Base-by-base conservation (phyloP, 2,888 invertebrate genomes). In the Vanessa cardui region DNA sequence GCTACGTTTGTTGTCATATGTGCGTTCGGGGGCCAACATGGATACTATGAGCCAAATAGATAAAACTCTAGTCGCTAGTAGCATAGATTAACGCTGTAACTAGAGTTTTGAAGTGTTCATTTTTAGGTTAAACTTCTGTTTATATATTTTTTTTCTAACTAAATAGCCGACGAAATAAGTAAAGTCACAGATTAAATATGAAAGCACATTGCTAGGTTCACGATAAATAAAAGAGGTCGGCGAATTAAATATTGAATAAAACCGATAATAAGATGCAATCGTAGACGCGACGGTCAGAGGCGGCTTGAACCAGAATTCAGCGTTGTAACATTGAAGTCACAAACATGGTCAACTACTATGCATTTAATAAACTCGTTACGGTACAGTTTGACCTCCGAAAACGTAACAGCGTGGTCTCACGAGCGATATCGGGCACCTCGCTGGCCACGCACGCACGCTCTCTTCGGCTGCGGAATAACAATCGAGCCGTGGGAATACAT, bases 11-110 rank as follows among this genome's bases (percentile, higher is more conserved):
- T 71, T 72, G 62, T 72, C 75, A 74, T 76, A 77, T 81, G 79
- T 81, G 81, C 83, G 80, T 81, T 78, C 80, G 78, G 82, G 75
- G 80, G 79, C 80, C 79, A 79, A 80, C 80, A 76, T 90, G 91
- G 89, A 91, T 90, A 89, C 88, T 77, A 85, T 87, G 88, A 80
- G 86, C 88, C 79, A 89, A 79, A 86, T 90, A 89, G 92, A 92
- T 92, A 91, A 91, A 81, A 68, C 74, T 77, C 78, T 79, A 68
- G 61, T 68, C 78, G 79, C 72, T 49, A n/a, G 3, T 49, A 16
- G n/a, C 49, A 26, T 52, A 20, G 50, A 2, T 4, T 20, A 9
- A 9, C 26, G 26, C 26, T 26, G 26, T 26, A 50, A 12, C 21
- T 16, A 50, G 21, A 52, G 15, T 21, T 16, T 31, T 2, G 7